Percentiles rank a stretch among this genome's conserved stretches.
phyloP scores from a whole-genome alignment of 2,113 vertebrate species.

The Helogale parvula region DNA sequence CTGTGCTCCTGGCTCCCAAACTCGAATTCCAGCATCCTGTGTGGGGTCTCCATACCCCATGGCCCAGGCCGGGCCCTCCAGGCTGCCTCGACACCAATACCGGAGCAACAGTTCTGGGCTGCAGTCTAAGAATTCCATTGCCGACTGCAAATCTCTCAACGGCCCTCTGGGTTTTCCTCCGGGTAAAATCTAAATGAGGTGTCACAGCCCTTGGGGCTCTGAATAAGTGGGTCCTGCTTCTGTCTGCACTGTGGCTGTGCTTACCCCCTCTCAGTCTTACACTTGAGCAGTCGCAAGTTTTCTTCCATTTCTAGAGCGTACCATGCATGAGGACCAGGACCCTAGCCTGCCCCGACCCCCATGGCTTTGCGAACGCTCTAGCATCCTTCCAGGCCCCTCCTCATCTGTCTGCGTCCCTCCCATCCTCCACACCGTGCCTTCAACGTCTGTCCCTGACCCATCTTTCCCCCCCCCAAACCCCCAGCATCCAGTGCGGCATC shows the following conservation, averaged over 20 bases:
- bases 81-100: background rate
- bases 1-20: background rate
- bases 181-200: background rate
- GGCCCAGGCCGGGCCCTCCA: background rate
- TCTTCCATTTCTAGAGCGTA: background rate
- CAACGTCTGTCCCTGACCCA: background rate
- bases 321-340: background rate
- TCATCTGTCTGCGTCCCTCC: background rate
- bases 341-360: background rate
- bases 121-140: background rate
- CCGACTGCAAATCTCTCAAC: background rate
- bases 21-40: background rate
- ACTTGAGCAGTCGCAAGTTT: background rate
- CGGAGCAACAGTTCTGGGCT: background rate
- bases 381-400: background rate
- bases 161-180: background rate
- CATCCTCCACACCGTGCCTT: background rate
- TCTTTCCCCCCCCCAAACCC: background rate
- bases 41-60: background rate
- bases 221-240: background rate
- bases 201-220: background rate
- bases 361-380: background rate
- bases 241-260: background rate
- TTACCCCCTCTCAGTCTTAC: background rate
- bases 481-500: rapidly evolving